Evolutionary conservation across 2,888 invertebrate species (phyloP).

Genomic region (Chromoteleia sp.): DNA sequence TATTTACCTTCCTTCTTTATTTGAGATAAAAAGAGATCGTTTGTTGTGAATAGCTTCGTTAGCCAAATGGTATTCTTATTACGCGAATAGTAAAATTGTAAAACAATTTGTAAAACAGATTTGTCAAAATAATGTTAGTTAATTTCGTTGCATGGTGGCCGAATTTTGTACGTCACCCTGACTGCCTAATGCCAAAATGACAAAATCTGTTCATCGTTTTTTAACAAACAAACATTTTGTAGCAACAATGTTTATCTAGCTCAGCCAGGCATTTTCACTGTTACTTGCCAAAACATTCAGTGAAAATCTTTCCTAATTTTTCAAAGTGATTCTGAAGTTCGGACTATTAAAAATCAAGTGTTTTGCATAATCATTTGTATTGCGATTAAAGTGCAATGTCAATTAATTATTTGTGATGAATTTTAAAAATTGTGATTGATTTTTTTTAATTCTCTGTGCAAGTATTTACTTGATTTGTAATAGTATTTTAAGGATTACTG

Average conservation of each 20-base stretch:
- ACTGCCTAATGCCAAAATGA: slow-evolving; percentile 83
- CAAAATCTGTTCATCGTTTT: slow-evolving; percentile 62
- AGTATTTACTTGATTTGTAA: slow-evolving; percentile 23
- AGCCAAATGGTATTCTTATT: too few species aligned
- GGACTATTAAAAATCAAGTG: slow-evolving; percentile 13
- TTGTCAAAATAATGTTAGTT: not conserved
- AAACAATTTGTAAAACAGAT: slow-evolving; percentile 8
- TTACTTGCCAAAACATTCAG: slow-evolving; percentile 68
- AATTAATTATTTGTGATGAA: slow-evolving; percentile 6
- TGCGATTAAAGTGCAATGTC: slow-evolving; percentile 1
- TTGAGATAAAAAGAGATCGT: not conserved
- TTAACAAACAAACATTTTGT: slow-evolving; percentile 51
- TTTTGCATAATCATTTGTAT: slow-evolving; percentile 8
- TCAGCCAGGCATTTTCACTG: slow-evolving; percentile 36
- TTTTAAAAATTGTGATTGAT: not conserved
- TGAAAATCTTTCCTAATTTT: slow-evolving; percentile 32
- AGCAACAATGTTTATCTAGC: slow-evolving; percentile 36
- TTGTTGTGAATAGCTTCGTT: not conserved
- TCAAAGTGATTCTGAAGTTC: not conserved
- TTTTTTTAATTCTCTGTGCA: not conserved
- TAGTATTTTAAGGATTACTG: not conserved
- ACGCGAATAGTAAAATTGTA: not conserved
- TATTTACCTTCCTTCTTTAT: not conserved
- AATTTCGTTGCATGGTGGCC: slow-evolving; percentile 22
- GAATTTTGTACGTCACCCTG: slow-evolving; percentile 73